Conservation (phyloP, 1,140 invertebrate genomes). For the Drosophila hydei region DNA sequence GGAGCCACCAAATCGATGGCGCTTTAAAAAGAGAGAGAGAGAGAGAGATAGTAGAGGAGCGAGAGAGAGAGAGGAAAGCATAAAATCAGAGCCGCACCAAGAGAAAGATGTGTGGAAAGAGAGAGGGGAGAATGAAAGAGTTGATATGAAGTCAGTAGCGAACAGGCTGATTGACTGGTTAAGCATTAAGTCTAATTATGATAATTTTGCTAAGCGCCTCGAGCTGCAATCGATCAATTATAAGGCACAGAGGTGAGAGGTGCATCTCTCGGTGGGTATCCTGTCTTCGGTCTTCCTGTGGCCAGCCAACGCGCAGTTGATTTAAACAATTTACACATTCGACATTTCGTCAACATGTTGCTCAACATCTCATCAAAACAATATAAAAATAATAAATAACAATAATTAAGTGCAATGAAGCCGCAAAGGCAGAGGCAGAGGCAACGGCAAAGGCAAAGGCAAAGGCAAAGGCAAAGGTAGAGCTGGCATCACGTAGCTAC, state of each 20-base stretch:
- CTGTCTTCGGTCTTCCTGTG: background rate
- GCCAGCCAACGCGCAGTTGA: conserved; percentile 42
- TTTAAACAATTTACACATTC: conserved; percentile 81
- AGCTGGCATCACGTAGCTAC: conserved; percentile 13
- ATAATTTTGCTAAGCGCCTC: conserved; percentile 70
- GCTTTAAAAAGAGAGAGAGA: conserved; percentile 13
- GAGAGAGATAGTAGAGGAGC: background rate
- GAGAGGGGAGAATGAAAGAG: conserved; percentile 1
- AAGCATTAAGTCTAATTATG: conserved; percentile 79
- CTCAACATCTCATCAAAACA: conserved; percentile 80
- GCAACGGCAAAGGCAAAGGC: no score
- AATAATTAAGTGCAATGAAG: conserved; percentile 81
- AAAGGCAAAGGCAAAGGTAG: no score
- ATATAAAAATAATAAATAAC: conserved; percentile 83
- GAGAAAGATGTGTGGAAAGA: background rate
- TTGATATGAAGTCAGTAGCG: conserved; percentile 24
- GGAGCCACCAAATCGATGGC: conserved; percentile 14
- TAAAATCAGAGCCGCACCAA: background rate
- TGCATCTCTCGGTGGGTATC: conserved; percentile 1
- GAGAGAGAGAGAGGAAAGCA: background rate
- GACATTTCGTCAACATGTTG: conserved; percentile 82
- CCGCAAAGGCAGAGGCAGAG: conserved; percentile 22
- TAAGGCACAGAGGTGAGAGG: conserved; percentile 38
- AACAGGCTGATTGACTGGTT: conserved; percentile 26
- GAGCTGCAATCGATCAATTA: conserved; percentile 79